Base-by-base conservation (phyloP, 2,888 invertebrate genomes). In the Dasysyrphus tricinctus region DNA sequence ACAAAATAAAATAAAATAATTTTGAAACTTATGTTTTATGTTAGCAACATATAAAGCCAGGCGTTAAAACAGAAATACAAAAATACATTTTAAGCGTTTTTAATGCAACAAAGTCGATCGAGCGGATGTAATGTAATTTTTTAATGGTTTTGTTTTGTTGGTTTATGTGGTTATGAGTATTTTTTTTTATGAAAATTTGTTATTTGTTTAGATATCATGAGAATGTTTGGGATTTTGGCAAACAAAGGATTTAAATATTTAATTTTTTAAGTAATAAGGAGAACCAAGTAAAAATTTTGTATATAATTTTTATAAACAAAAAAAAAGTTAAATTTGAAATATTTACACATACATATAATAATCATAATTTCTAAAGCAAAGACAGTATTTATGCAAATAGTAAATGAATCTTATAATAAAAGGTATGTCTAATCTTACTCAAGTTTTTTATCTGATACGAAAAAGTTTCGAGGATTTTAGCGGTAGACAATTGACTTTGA, bases 221-320 rank as follows among this genome's bases (percentile, higher is more conserved):
- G 39, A 44, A 56, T 32, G 56, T 44, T 59, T 24, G 39, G 39
- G 5, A 69, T 47, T 63, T 85, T 80, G 39, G 80, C 57, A 57
- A 84, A 80, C 56, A 72, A 72, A 79, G 57, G 29, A 70, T 75
- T 37, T 37, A 19, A 57, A 65, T 14, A 34, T 72, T 32, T 6
- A 32, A 32, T 32, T 5, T 39, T 19, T 49, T 65, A 76, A 84
- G 85, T 85, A 85, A 85, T 85, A 85, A 85, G 80, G 85, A 85
- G 85, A 85, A 81, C 80, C 57, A 80, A 85, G 77, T 70, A 57
- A 83, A 69, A 83, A 73, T 67, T 16, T 72, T 54, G 2, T 24
- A 24, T 49, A 14, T 24, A 78, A 59, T 69, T 37, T 77, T 72
- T 42, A 5, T 49, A 34, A 81, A 70, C 32, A 3, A 32, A 42